These are phyloP conservation scores for Globia sparganii DNA, from an alignment of 2,888 invertebrate species.

Conservation along the genomic window DNA sequence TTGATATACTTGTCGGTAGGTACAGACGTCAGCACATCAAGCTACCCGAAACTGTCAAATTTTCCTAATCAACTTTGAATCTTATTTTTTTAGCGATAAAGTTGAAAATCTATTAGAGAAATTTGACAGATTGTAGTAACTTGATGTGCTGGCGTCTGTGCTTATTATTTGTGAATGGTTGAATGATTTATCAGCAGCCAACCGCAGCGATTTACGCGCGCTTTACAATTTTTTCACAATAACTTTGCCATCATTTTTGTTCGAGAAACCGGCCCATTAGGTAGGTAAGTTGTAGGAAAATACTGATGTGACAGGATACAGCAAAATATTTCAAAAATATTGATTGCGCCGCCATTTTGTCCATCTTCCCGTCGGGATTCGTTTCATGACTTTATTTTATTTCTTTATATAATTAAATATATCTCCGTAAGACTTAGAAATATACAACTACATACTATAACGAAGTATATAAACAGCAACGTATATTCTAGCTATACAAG, in stretches of 20 bases:
- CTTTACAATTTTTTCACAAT: not conserved
- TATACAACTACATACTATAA: slow-evolving; percentile 61
- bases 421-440: slow-evolving; percentile 59
- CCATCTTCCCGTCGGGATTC: slow-evolving; percentile 20
- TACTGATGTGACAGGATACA: not conserved
- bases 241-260: not conserved
- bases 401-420: slow-evolving; percentile 33
- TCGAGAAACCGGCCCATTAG: too few species aligned
- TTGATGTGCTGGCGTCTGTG: too few species aligned
- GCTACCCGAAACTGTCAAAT: too few species aligned
- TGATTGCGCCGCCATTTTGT: not conserved
- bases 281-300: not conserved
- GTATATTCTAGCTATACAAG: slow-evolving; percentile 61
- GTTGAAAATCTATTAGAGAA: too few species aligned
- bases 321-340: slow-evolving; percentile 3
- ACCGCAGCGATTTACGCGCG: not conserved
- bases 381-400: slow-evolving; percentile 26
- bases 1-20: not conserved
- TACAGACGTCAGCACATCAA: too few species aligned
- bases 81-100: too few species aligned
- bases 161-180: not conserved
- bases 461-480: slow-evolving; percentile 64
- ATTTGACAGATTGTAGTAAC: too few species aligned
- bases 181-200: not conserved
- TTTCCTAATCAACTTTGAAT: too few species aligned